Conservation (phyloP, 2,113 vertebrate genomes). For the Sander lucioperca region DNA sequence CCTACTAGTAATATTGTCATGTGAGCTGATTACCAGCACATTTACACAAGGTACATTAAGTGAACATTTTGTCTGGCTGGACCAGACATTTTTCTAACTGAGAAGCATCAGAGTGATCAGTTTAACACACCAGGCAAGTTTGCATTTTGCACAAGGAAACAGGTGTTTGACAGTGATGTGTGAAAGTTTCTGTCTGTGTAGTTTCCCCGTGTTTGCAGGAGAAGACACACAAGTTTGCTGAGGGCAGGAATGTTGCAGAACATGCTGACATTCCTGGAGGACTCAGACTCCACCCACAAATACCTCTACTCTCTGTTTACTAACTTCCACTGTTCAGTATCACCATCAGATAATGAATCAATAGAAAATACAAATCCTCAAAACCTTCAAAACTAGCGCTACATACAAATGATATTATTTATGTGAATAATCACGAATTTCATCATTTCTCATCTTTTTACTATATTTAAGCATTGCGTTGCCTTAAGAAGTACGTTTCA, state of each 20-base stretch:
- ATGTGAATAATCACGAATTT: neutral
- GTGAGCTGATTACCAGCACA: neutral
- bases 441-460: neutral
- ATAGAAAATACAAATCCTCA: neutral
- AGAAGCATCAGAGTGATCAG: neutral
- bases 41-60: neutral
- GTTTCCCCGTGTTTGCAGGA: conserved; percentile 20
- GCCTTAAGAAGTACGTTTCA: too few relatives aligned
- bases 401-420: neutral
- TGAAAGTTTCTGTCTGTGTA: neutral
- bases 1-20: too few relatives aligned
- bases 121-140: neutral
- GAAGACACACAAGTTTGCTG: conserved; percentile 32
- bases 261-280: conserved; percentile 67
- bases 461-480: neutral
- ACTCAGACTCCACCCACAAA: conserved; percentile 57
- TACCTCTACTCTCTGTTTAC: conserved; percentile 46
- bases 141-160: neutral
- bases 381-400: neutral
- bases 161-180: neutral
- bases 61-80: too few relatives aligned
- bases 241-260: conserved; percentile 71
- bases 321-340: conserved; percentile 17
- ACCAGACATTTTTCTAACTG: too few relatives aligned
- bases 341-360: neutral